Evolutionary conservation across 2,888 invertebrate species (phyloP), one percentile per base, ranked within the genome.

Genomic region (Suillia variegata): DNA sequence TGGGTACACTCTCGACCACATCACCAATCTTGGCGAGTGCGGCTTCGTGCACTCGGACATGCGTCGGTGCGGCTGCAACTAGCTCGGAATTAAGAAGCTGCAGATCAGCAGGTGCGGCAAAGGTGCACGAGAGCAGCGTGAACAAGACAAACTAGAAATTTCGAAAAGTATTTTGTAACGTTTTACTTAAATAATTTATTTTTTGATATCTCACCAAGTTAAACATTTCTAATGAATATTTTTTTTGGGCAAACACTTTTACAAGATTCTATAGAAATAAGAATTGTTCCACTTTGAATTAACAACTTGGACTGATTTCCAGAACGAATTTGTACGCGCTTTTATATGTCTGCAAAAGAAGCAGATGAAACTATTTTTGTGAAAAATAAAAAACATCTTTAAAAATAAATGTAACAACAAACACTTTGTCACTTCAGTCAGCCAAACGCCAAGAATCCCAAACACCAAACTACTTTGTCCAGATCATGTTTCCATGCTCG

Each of bases 111-210:
- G 2, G 59, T 54, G 21, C 52, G 6, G 38, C 15, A 15, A 13
- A 22, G 24, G 45, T 20, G 84, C 76, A 84, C 81, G 67, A 87
- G 79, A 83, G 85, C 84, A 80, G 85, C n/a, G n/a, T n/a, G n/a
- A n/a, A 85, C 77, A 87, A 84, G 84, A 85, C 85, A 85, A 85
- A 85, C 85, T 78, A 55, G n/a, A 64, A 60, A 22, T n/a, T n/a
- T n/a, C n/a, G n/a, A n/a, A n/a, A n/a, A n/a, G n/a, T n/a, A n/a
- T n/a, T n/a, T n/a, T n/a, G n/a, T n/a, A n/a, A n/a, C n/a, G n/a
- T n/a, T n/a, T n/a, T n/a, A n/a, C n/a, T n/a, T n/a, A n/a, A n/a
- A n/a, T n/a, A n/a, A n/a, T n/a, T n/a, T n/a, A n/a, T n/a, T n/a
- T n/a, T n/a, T n/a, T n/a, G n/a, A n/a, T 3, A 38, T 38, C 38